These are phyloP conservation scores for Amniataba percoides DNA, from an alignment of 2,797 vertebrate species.

Conservation along the genomic window DNA sequence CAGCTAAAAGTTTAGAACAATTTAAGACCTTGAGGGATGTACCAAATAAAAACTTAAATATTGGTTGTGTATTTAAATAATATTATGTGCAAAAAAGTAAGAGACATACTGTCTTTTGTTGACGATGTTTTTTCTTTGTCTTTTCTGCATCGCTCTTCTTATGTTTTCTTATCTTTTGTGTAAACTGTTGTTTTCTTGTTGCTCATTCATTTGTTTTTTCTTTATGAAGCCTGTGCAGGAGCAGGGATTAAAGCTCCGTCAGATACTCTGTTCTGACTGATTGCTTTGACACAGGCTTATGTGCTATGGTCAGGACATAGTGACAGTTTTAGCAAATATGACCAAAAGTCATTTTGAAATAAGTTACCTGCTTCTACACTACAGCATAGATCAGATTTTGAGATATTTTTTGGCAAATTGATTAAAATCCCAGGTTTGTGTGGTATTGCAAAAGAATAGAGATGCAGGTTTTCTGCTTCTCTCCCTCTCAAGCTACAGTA, in stretches of 20 bases:
- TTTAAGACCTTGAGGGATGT: neutral
- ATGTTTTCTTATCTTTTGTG: too few species aligned
- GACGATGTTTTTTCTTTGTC: neutral
- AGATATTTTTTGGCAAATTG: conserved; percentile 20
- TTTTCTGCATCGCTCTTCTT: too few species aligned
- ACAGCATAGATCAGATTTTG: neutral
- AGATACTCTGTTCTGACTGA: too few species aligned
- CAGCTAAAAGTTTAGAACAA: neutral
- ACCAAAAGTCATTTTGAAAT: too few species aligned
- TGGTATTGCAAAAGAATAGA: neutral
- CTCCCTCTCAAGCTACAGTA: neutral
- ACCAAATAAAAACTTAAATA: neutral
- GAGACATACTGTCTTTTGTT: neutral
- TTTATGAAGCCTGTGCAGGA: too few species aligned
- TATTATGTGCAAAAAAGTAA: neutral
- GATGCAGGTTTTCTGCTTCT: neutral
- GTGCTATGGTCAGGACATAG: too few species aligned
- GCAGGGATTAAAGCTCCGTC: too few species aligned
- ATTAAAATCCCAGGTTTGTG: neutral
- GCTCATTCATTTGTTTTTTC: too few species aligned
- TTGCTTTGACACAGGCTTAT: too few species aligned
- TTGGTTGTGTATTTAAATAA: neutral
- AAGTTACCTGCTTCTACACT: neutral
- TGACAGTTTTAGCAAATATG: too few species aligned
- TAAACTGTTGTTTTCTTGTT: too few species aligned